Evolutionary conservation across 2,888 invertebrate genomes (phyloP).

Genomic region (Nycteola revayana): DNA sequence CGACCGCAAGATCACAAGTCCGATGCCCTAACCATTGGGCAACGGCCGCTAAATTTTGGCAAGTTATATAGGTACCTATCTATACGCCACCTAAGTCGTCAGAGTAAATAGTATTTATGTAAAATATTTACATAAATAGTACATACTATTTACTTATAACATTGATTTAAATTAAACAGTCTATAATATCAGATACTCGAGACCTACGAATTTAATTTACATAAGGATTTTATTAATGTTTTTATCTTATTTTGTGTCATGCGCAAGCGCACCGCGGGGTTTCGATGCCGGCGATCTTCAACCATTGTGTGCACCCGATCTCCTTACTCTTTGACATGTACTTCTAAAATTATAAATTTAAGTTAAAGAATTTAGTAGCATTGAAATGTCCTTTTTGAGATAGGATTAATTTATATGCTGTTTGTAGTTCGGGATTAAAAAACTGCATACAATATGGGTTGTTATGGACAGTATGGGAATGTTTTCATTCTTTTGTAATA

Average conservation of each 20-base stretch:
- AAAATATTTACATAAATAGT: too few species aligned
- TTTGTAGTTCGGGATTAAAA: slow-evolving; percentile 3
- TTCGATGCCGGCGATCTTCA: slow-evolving; percentile 51
- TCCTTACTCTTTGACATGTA: slow-evolving; percentile 68
- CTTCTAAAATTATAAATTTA: slow-evolving; percentile 71
- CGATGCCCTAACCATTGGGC: too few species aligned
- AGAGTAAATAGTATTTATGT: too few species aligned
- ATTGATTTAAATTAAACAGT: too few species aligned
- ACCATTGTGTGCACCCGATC: slow-evolving; percentile 73
- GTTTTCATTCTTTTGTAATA: too few species aligned
- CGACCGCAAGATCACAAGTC: too few species aligned
- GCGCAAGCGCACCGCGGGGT: slow-evolving; percentile 62
- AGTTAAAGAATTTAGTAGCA: slow-evolving; percentile 62
- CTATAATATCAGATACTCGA: slow-evolving; percentile 45
- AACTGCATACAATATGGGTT: too few species aligned
- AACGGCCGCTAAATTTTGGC: too few species aligned
- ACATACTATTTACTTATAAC: too few species aligned
- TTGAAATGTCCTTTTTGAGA: slow-evolving; percentile 34
- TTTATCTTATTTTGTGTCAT: slow-evolving; percentile 65
- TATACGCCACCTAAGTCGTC: too few species aligned
- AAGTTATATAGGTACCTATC: too few species aligned
- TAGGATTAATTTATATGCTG: slow-evolving; percentile 23
- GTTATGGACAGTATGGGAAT: too few species aligned
- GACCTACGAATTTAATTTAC: slow-evolving; percentile 75
- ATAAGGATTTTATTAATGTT: slow-evolving; percentile 71